phyloP scores from a whole-genome alignment of 2,797 vertebrate species.

The Brachymystax lenok region DNA sequence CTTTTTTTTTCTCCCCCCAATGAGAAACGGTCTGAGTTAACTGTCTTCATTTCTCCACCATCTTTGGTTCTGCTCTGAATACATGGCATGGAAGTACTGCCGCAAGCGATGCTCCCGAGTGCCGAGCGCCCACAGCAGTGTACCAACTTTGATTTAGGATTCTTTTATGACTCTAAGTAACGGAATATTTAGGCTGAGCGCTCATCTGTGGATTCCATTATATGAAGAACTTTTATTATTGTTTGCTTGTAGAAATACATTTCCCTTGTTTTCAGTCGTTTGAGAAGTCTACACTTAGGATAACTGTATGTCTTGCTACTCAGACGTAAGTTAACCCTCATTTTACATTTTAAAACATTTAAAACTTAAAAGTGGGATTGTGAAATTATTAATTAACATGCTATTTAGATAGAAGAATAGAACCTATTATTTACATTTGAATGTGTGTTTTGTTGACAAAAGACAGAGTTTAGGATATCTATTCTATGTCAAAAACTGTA shows the following conservation, averaged over 20 bases:
- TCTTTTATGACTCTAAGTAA: background rate
- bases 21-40: no score
- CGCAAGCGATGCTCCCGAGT: background rate
- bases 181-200: background rate
- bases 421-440: background rate
- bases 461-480: background rate
- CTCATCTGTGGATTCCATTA: background rate
- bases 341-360: background rate
- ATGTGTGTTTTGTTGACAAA: background rate
- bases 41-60: background rate
- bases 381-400: background rate
- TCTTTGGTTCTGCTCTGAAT: background rate
- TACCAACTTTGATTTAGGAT: background rate
- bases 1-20: no score
- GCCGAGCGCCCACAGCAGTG: background rate
- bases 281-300: background rate
- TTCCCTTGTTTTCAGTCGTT: background rate
- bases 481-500: no score
- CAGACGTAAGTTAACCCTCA: background rate
- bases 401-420: background rate
- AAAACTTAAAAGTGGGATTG: background rate
- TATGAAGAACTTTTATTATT: background rate
- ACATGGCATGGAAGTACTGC: background rate
- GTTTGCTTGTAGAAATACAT: background rate
- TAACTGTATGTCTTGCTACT: background rate